Conservation (phyloP, 2,888 invertebrate species). For the Diaperis boleti region DNA sequence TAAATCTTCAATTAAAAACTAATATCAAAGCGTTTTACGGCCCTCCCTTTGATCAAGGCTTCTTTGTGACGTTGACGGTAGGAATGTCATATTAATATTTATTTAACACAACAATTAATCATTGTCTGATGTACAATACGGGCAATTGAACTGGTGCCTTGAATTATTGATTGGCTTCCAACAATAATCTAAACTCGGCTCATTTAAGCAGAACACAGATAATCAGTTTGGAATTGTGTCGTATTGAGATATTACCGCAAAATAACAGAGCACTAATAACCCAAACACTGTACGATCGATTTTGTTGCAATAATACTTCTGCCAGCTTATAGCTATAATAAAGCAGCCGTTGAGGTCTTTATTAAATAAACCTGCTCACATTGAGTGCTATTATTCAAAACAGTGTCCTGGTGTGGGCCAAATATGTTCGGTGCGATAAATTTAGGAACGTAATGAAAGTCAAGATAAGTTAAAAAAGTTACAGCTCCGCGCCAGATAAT, state of each 20-base stretch:
- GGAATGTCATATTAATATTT: constrained; percentile 21
- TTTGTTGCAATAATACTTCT: background rate
- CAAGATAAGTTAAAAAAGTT: background rate
- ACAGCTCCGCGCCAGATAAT: background rate
- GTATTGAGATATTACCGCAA: constrained; percentile 21
- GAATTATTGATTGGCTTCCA: constrained; percentile 30
- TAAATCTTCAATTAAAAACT: constrained; percentile 18
- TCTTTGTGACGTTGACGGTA: background rate
- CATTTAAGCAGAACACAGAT: constrained; percentile 36
- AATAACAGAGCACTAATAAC: constrained; percentile 21
- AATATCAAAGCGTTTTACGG: background rate
- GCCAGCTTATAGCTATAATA: too few relatives aligned
- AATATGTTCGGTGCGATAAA: too few relatives aligned
- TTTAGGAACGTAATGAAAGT: background rate
- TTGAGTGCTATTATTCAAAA: too few relatives aligned
- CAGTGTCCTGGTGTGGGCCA: too few relatives aligned
- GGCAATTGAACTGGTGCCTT: constrained; percentile 24
- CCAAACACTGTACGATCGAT: background rate
- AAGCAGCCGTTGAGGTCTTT: too few relatives aligned
- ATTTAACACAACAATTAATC: constrained; percentile 28
- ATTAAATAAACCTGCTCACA: too few relatives aligned
- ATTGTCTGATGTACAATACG: constrained; percentile 33
- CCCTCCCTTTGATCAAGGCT: constrained; percentile 7
- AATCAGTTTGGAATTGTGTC: constrained; percentile 33
- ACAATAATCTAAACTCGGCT: constrained; percentile 38